These are phyloP conservation scores for Panulirus ornatus DNA, from an alignment of 1,140 invertebrate genomes.

Conservation along the genomic window DNA sequence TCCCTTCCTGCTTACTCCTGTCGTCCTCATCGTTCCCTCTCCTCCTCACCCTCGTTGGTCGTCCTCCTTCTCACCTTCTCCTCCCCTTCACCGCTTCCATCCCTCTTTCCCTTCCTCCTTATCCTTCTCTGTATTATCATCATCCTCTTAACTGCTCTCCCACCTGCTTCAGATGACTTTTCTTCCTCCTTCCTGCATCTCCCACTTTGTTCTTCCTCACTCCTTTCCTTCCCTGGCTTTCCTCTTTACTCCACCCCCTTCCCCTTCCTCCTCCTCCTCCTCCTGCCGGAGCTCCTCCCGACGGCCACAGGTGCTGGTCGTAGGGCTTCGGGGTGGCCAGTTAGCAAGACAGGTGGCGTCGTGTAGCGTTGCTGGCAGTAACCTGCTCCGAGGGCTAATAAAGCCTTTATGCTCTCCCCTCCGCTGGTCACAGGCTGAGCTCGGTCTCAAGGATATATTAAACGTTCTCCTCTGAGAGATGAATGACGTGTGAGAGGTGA, in stretches of 20 bases:
- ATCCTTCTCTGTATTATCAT: neutral
- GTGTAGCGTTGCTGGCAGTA: neutral
- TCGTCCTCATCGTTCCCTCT: neutral
- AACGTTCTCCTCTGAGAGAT: too few relatives aligned
- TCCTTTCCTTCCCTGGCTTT: neutral
- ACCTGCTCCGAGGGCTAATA: too few relatives aligned
- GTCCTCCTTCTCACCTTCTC: neutral
- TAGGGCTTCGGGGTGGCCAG: too few relatives aligned
- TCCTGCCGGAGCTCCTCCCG: neutral
- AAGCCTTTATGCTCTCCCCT: too few relatives aligned
- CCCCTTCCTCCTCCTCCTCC: neutral
- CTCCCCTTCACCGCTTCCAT: neutral
- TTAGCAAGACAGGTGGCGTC: too few relatives aligned
- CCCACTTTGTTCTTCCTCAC: neutral
- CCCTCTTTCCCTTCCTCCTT: neutral
- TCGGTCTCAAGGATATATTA: too few relatives aligned
- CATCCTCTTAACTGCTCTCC: neutral
- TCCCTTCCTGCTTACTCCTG: neutral
- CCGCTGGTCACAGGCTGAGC: too few relatives aligned
- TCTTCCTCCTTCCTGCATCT: neutral
- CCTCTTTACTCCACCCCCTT: neutral
- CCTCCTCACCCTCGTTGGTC: neutral
- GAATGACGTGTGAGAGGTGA: slow-evolving; percentile 9
- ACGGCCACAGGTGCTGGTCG: too few relatives aligned
- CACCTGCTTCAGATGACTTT: too few relatives aligned